Evolutionary conservation across 2,888 invertebrate genomes (phyloP), one percentile per base, ranked within the genome.

Genomic region (Lissonota sp.): DNA sequence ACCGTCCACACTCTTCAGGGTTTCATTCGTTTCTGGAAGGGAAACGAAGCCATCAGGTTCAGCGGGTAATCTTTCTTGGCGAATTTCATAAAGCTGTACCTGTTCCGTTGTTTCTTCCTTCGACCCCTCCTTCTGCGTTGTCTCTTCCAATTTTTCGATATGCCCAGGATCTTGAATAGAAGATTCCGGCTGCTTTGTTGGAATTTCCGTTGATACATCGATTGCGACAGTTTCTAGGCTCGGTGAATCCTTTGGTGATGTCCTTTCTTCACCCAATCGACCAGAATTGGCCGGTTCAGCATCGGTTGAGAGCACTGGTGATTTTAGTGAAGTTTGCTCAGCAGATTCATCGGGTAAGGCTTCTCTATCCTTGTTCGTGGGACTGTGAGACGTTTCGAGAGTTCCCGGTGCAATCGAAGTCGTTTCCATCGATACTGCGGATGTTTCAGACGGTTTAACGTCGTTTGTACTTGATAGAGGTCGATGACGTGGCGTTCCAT

Each of bases 401-500:
- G 57, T 1, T 26, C 66, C 40, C 6, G 1, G 37, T 40, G 42
- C 12, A 5, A 8, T 16, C 10, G 39, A 8, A 39, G 8, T 12
- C 12, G 39, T 44, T 69, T 72, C 58, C 14, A 55, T 51, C 26
- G 69, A 10, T 14, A 60, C 40, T 46, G 39, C 37, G n/a, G 49
- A 14, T 5, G 37, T 6, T 66, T 71, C 74, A 6, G 6, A 4
- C 8, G 49, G 42, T 39, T 67, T 62, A 0, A 64, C 12, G 6
- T 66, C 51, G 7, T 64, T 63, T 42, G 76, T 62, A 70, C 74
- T 67, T 44, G 80, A 62, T 12, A 72, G 83, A 12, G 81, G 69
- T 14, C 86, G 85, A 78, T 89, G 88, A 4, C 90, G 87, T 26
- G 90, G 90, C 4, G 90, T 90, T 42, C 88, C 88, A 70, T 91